Percentiles rank a stretch among this genome's conserved stretches.
Evolutionary conservation across 2,888 invertebrate genomes (phyloP).

Genomic region (Lycocerus yunnanus): DNA sequence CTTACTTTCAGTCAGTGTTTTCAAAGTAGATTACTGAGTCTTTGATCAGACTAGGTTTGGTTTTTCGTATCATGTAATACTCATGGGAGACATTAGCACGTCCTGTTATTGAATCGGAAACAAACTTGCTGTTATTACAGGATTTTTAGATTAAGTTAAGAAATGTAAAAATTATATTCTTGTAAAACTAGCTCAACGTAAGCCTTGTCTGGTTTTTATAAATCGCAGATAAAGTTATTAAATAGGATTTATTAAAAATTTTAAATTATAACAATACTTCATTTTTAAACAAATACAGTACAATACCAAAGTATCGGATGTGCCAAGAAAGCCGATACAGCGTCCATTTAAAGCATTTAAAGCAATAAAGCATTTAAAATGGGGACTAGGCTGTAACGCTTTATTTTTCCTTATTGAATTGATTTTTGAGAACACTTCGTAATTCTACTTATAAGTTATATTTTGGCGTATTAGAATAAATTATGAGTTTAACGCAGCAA

Average conservation of each 20-base stretch:
- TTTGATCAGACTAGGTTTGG: constrained; percentile 36
- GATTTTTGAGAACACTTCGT: too few relatives aligned
- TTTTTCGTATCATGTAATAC: constrained; percentile 39
- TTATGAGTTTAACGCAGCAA: too few relatives aligned
- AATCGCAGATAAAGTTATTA: background rate
- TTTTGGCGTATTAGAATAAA: too few relatives aligned
- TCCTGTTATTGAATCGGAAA: constrained; percentile 43
- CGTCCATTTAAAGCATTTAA: too few relatives aligned
- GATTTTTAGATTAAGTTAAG: constrained; percentile 38
- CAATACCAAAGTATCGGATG: too few relatives aligned
- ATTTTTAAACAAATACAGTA: too few relatives aligned
- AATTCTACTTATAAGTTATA: too few relatives aligned
- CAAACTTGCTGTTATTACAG: constrained; percentile 39
- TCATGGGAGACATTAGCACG: constrained; percentile 45
- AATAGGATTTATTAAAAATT: background rate
- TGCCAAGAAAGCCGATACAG: too few relatives aligned
- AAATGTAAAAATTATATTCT: background rate
- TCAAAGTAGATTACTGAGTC: constrained; percentile 40
- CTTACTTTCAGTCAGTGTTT: constrained; percentile 28
- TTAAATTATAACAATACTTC: too few relatives aligned
- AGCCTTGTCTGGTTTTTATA: background rate
- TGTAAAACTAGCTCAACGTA: background rate
- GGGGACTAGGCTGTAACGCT: too few relatives aligned
- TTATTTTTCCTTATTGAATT: too few relatives aligned
- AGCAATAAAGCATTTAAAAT: too few relatives aligned